Conservation (phyloP, 2,797 vertebrate genomes). For the Lagothrix lagotricha region DNA sequence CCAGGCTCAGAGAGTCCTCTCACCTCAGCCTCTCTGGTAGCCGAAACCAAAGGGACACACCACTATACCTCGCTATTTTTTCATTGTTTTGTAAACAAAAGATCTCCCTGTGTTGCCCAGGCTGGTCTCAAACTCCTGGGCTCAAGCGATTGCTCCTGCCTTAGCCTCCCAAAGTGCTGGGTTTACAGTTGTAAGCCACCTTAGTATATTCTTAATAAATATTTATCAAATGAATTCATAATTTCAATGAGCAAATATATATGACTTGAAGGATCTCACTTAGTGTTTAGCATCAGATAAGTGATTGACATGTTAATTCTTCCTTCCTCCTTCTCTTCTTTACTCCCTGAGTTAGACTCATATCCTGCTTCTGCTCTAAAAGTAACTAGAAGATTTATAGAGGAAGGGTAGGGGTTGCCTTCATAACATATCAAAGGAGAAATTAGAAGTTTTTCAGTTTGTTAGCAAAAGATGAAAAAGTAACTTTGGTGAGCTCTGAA, state of each 20-base stretch:
- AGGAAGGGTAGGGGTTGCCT: neutral
- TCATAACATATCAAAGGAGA: neutral
- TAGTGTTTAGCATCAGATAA: neutral
- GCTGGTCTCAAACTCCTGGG: neutral
- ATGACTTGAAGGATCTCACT: neutral
- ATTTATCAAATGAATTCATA: neutral
- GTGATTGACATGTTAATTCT: neutral
- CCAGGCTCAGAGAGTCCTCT: neutral
- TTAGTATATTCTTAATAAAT: neutral
- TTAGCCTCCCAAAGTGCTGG: neutral
- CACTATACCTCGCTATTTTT: neutral
- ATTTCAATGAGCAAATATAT: neutral
- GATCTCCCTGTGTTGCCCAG: neutral
- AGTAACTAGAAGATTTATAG: neutral
- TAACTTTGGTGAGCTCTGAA: slow-evolving; percentile 10
- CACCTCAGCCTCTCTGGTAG: neutral
- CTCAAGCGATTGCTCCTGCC: neutral
- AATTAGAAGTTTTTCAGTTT: slow-evolving; percentile 1
- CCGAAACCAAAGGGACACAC: neutral
- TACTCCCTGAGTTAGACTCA: neutral
- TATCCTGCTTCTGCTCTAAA: neutral
- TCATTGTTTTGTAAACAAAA: neutral
- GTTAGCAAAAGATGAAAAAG: slow-evolving; percentile 52
- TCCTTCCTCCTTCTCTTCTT: neutral
- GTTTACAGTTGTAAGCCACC: neutral